phyloP scores from a whole-genome alignment of 2,797 vertebrate genomes.

The Toxotes lorentzi region DNA sequence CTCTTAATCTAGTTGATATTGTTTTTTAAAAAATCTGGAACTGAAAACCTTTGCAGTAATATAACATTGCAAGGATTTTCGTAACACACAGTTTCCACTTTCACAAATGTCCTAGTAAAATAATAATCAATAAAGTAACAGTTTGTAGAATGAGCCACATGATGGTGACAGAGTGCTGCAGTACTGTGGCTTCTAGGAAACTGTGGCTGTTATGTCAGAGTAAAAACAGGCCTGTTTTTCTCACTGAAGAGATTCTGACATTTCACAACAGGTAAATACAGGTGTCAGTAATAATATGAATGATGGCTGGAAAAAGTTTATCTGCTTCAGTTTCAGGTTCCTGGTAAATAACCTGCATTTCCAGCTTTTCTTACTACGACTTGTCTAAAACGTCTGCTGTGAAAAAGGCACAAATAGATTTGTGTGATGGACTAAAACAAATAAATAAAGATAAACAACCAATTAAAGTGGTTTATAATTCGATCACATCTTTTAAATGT shows the following conservation, averaged over 20 bases:
- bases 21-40: too few relatives aligned
- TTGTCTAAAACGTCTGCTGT: too few relatives aligned
- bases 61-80: neutral
- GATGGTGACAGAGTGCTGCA: conserved; percentile 64
- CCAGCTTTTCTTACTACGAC: too few relatives aligned
- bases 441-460: too few relatives aligned
- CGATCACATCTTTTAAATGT: neutral
- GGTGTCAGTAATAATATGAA: neutral
- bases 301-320: neutral
- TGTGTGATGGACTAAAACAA: too few relatives aligned
- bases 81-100: neutral
- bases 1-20: too few relatives aligned
- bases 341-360: neutral
- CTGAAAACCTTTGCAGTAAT: too few relatives aligned
- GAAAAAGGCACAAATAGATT: too few relatives aligned
- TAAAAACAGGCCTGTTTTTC: neutral
- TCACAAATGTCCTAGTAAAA: neutral
- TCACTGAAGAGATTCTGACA: neutral
- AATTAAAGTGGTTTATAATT: too few relatives aligned
- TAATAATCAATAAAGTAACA: neutral
- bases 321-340: neutral
- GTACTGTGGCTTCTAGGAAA: neutral
- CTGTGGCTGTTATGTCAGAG: neutral
- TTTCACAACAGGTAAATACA: neutral
- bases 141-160: conserved; percentile 18